phyloP scores from a whole-genome alignment of 2,888 invertebrate species.

The Acleris cristana region DNA sequence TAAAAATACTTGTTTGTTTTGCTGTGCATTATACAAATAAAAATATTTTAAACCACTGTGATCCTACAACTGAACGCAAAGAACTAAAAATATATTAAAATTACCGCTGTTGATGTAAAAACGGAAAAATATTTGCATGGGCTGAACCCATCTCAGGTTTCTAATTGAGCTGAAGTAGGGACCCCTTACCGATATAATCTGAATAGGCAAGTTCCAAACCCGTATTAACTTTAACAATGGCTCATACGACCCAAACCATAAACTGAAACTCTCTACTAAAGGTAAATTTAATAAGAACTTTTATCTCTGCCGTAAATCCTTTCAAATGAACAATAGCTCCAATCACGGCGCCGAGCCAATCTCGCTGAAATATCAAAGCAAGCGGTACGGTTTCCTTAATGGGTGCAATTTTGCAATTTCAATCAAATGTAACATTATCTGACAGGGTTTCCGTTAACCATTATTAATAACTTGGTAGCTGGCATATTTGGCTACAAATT shows the following conservation, averaged over 20 bases:
- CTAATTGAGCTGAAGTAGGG: background rate
- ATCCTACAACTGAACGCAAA: too few relatives aligned
- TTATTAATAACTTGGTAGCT: slow-evolving; percentile 38
- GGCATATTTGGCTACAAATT: slow-evolving; percentile 27
- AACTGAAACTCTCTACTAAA: slow-evolving; percentile 24
- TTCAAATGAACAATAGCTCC: slow-evolving; percentile 57
- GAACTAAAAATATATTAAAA: too few relatives aligned
- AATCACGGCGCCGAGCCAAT: slow-evolving; percentile 55
- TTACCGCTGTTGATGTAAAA: too few relatives aligned
- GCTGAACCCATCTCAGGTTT: background rate
- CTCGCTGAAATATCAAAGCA: slow-evolving; percentile 46
- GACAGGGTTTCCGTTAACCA: slow-evolving; percentile 40
- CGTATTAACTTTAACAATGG: slow-evolving; percentile 23
- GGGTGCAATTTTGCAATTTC: slow-evolving; percentile 62
- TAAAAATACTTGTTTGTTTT: too few relatives aligned
- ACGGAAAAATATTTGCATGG: background rate
- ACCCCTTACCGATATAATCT: background rate
- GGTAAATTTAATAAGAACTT: slow-evolving; percentile 36
- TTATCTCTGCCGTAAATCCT: slow-evolving; percentile 46
- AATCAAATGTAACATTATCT: slow-evolving; percentile 63
- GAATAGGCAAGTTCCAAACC: slow-evolving; percentile 13
- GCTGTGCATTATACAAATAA: too few relatives aligned
- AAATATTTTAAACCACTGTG: too few relatives aligned
- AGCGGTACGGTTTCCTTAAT: slow-evolving; percentile 51
- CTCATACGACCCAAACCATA: slow-evolving; percentile 15